Evolutionary conservation across 2,797 vertebrate species (phyloP), one percentile per base, ranked within the genome.

Genomic region (Petrocephalus schoutedeni): DNA sequence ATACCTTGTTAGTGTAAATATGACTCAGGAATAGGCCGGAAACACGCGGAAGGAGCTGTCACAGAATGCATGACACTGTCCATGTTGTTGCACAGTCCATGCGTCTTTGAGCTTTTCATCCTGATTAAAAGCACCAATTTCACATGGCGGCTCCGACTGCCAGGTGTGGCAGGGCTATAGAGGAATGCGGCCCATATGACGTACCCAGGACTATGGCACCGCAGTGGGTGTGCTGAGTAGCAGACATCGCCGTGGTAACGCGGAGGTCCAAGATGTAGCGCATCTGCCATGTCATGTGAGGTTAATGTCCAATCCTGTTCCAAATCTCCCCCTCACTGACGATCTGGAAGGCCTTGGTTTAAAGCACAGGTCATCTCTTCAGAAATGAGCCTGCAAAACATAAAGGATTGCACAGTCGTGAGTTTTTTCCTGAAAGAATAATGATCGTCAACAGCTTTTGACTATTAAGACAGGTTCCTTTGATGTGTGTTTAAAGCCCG

Each of bases 391-490:
- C 56, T 86, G 51, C 14, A 54, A n/a, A 86, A 58, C 14, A 58
- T 10, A 86, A 57, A 86, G 84, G 54, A n/a, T 23, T n/a, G 84
- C 1, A 5, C 84, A 36, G 84, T 32, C 56, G 32, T 19, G 14
- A 58, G 32, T 53, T 77, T 71, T 28, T 77, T 45, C 71, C 71
- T 41, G 16, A 84, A 84, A 84, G 80, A 54, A 54, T 56, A 54
- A 56, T 28, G 82, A 85, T 56, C 23, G 23, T 85, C 53, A 53
- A 53, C 82, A 85, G 82, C 23, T 85, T 54, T 53, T 54, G 82
- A 54, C 54, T 32, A 58, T 36, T 28, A 86, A 86, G 85, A 58
- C 28, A 86, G 54, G 85, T 61, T 36, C 12, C 56, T 86, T 86
- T 86, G 85, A 86, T 86, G 54, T 58, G 32, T 14, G 12, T 58